Evolutionary conservation across 2,113 vertebrate species (phyloP), one percentile per base, ranked within the genome.

Genomic region (Cebus imitator): DNA sequence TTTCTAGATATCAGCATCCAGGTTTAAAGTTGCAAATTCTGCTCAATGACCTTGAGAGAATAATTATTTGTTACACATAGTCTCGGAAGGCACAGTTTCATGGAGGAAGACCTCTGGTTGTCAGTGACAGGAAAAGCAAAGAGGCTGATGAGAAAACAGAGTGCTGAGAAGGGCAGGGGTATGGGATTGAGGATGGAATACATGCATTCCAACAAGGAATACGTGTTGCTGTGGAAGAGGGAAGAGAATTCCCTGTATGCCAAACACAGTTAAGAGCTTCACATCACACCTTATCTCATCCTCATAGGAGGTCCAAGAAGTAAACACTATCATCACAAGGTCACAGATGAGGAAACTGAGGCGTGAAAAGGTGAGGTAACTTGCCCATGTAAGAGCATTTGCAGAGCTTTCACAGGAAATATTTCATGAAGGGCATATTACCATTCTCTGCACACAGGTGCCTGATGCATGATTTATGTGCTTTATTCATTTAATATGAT

Each of bases 401-500:
- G 75, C 82, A 45, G 52, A 73, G 75, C 81, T 68, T 75, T 32
- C 2, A 21, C 45, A 32, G 32, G 61, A 64, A 64, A 0, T 75
- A 37, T 93, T 85, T 90, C 68, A 40, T 0, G 32, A 89, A 76
- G 18, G 32, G 5, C 20, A 12, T 45, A 35, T 76, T 85, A 55
- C 73, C 57, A 50, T 91, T 92, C 91, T 86, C 14, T 75, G 68
- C 66, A 76, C 25, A 8, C 57, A 4, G 0, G 37, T 43, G 27
- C 43, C 57, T 90, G 66, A 86, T 96, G 91, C 89, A 93, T 91
- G 78, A 95, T 95, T 90, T 64, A 89, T 94, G 82, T 25, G 20
- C 79, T 81, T 94, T 84, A 93, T 81, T 96, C 79, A 90, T 81
- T 95, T 94, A 81, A 85, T 66, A 84, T 70, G 68, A 87, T 96